Base-by-base conservation (phyloP, 2,888 invertebrate species). In the Lepidonotus clava region DNA sequence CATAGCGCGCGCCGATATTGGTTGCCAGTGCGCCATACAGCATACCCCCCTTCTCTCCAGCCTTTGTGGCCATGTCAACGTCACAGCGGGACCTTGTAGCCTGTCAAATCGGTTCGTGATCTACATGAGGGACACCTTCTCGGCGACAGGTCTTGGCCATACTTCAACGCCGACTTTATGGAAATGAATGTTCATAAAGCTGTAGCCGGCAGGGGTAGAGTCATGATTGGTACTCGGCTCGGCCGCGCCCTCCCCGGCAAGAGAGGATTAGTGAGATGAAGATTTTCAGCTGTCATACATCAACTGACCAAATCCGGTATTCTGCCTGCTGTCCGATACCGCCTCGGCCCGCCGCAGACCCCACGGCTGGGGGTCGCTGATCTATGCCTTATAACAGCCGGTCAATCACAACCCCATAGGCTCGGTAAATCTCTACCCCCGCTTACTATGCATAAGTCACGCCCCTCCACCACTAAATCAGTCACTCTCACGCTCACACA, bases 331-430 rank as follows among this genome's bases (percentile, higher is more conserved):
- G n/a, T 53, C 11, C 53, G 21, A n/a, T 53, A 53, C 53, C 53
- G 1, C 53, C n/a, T n/a, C n/a, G n/a, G n/a, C n/a, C n/a, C n/a
- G n/a, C n/a, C n/a, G n/a, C n/a, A n/a, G n/a, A n/a, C n/a, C n/a
- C n/a, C n/a, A n/a, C n/a, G 56, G 21, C 56, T n/a, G 8, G 71
- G n/a, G 38, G 71, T 71, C 21, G 18, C 36, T 71, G 38, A 71
- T 71, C 34, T 71, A 71, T 38, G 71, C 36, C 71, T 71, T 71
- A 71, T 71, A 71, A 71, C 71, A 71, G 71, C 71, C 24, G 71
- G 71, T 71, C 71, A 71, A 38, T 71, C 71, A 71, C 36, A 61
- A 61, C 21, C 11, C 28, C 24, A 28, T 2, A 1, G 61, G 1
- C 71, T 18, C 21, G 38, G 18, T 71, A 71, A 71, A 71, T 38